A percentile compares a stretch with the other conserved stretches of the same genome.
phyloP scores from a whole-genome alignment of 2,888 invertebrate species.

The Deroplatys truncata region DNA sequence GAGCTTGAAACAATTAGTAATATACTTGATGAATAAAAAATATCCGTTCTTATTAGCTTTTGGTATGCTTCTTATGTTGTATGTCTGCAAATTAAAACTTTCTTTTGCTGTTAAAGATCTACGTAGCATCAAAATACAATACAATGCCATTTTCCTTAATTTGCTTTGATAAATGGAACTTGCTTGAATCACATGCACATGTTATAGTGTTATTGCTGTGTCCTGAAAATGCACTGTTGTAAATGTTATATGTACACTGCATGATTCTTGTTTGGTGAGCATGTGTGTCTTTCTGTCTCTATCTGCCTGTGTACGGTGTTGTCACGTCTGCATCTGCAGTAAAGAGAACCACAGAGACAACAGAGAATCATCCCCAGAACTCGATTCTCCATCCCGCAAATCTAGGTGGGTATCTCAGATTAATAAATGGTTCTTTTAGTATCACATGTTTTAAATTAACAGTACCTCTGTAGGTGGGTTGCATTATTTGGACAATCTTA shows the following conservation, averaged over 20 bases:
- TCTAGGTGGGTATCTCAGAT: constrained; percentile 27
- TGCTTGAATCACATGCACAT: neutral
- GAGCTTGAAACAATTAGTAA: too few species aligned
- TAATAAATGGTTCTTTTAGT: neutral
- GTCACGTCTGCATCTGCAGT: constrained; percentile 43
- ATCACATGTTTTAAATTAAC: constrained; percentile 22
- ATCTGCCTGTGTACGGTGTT: constrained; percentile 25
- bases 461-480: too few species aligned
- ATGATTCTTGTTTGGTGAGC: constrained; percentile 6
- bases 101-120: neutral
- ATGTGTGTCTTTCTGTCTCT: constrained; percentile 34
- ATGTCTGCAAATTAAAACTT: too few species aligned
- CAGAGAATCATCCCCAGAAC: constrained; percentile 64
- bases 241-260: neutral
- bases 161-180: neutral
- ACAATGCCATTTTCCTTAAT: neutral
- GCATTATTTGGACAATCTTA: too few species aligned
- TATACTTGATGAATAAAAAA: too few species aligned
- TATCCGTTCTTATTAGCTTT: too few species aligned
- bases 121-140: neutral
- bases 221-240: neutral
- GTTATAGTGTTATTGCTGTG: neutral
- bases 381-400: constrained; percentile 29
- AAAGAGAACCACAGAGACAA: constrained; percentile 68
- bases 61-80: too few species aligned